Conservation (phyloP, 2,888 invertebrate species). For the Endomychus coccineus region DNA sequence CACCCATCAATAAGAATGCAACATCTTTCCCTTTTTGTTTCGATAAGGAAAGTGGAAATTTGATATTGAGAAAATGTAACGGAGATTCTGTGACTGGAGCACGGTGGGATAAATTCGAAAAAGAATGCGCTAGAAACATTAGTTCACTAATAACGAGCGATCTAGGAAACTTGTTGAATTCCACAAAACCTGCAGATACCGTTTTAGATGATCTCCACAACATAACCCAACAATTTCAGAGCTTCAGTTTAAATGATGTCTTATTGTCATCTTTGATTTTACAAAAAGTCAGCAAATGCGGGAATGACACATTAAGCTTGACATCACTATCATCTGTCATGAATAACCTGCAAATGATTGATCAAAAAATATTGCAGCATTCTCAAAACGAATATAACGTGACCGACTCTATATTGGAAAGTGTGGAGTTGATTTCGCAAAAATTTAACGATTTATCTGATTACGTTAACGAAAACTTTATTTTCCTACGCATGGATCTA, state of each 20-base stretch:
- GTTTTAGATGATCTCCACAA: too few species aligned
- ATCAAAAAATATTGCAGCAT: constrained; percentile 1
- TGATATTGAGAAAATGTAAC: constrained; percentile 3
- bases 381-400: constrained; percentile 6
- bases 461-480: too few species aligned
- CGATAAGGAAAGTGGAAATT: not conserved
- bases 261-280: too few species aligned
- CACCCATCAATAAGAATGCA: not conserved
- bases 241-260: too few species aligned
- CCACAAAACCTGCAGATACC: too few species aligned
- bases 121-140: not conserved
- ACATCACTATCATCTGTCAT: constrained; percentile 4
- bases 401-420: constrained; percentile 9
- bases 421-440: constrained; percentile 5
- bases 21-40: constrained; percentile 3
- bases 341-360: constrained; percentile 8
- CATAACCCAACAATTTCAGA: too few species aligned
- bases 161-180: not conserved
- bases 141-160: constrained; percentile 2
- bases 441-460: not conserved
- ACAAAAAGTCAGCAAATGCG: too few species aligned
- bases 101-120: constrained; percentile 2
- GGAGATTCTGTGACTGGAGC: constrained; percentile 3
- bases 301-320: too few species aligned
- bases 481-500: too few species aligned